Base-by-base conservation (phyloP, 1,140 invertebrate genomes). In the Calosoma granatense region DNA sequence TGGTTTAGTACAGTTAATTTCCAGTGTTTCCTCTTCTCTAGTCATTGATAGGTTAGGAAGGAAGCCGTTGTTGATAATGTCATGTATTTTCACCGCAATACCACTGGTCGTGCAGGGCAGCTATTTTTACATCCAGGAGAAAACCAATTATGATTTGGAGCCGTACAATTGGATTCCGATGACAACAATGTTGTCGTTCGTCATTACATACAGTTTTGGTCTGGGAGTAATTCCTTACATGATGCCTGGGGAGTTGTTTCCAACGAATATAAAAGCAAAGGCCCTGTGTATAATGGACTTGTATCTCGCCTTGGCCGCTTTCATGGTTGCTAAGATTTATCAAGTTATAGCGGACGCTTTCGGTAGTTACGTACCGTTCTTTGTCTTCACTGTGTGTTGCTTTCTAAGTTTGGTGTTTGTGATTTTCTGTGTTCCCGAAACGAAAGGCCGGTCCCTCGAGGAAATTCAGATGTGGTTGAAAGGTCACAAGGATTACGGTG, bases 211-310 rank as follows among this genome's bases (percentile, higher is more conserved):
- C 66, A 74, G 77, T 9, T 57, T 83, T n/a, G 85, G 85, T 1
- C 83, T 81, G 69, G 85, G 85, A 22, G 82, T 85, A 1, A 80
- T 87, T 53, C 83, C 84, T 0, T 85, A 82, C 77, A 74, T 86
- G 11, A 74, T 86, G 61, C 79, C 84, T 65, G 76, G 70, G 22
- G 79, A 85, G 69, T 70, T 83, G 11, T 81, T 83, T 51, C 77
- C 82, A 22, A 72, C 73, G 2, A 73, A 77, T 62, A 78, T 78
- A 1, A 75, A 79, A 61, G 78, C 53, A 1, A 54, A 54, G 36
- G 53, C 53, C 1, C 36, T 54, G 22, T 54, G 53, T 15, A 6
- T 47, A 11, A 23, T 54, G 22, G 53, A 54, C 22, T 36, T 54
- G 53, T 54, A 54, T 36, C 22, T 54, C 6, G 22, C 22, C 12